Percentiles rank a stretch among this genome's conserved stretches.
Conservation (phyloP, 2,888 invertebrate species). For the Parelbella ahira region DNA sequence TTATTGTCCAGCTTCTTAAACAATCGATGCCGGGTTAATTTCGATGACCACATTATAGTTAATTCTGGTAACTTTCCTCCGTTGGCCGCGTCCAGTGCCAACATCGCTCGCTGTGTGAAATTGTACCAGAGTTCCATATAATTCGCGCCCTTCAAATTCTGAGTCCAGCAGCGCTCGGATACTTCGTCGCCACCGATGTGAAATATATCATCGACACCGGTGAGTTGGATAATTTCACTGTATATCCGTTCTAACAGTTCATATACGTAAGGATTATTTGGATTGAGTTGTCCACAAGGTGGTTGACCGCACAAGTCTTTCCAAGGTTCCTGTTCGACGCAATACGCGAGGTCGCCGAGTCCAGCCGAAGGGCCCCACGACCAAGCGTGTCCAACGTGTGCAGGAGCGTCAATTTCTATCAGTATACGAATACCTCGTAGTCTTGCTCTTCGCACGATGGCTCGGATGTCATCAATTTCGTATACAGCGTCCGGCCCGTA, state of each 20-base stretch:
- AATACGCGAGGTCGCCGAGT: no score
- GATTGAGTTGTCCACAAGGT: no score
- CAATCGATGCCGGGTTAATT: constrained; percentile 87
- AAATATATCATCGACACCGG: constrained; percentile 88
- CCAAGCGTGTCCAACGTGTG: constrained; percentile 93
- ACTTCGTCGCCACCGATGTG: constrained; percentile 93
- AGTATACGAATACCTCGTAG: constrained; percentile 91
- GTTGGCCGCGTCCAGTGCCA: constrained; percentile 82
- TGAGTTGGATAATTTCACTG: constrained; percentile 85
- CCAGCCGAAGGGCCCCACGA: constrained; percentile 88
- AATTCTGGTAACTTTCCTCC: constrained; percentile 77
- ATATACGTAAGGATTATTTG: no score
- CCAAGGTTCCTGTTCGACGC: no score
- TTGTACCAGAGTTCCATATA: constrained; percentile 90
- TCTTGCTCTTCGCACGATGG: constrained; percentile 87
- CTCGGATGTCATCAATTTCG: constrained; percentile 84
- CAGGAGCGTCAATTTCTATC: constrained; percentile 94
- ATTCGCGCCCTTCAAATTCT: constrained; percentile 86
- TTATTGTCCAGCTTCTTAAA: constrained; percentile 77
- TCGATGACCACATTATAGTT: constrained; percentile 88
- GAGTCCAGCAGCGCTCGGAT: constrained; percentile 89
- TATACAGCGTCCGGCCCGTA: constrained; percentile 90
- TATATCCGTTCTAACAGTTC: constrained; percentile 86
- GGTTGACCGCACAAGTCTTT: no score
- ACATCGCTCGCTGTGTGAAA: constrained; percentile 84